Evolutionary conservation across 2,113 vertebrate species (phyloP).

Genomic region (Cyprinus carpio): DNA sequence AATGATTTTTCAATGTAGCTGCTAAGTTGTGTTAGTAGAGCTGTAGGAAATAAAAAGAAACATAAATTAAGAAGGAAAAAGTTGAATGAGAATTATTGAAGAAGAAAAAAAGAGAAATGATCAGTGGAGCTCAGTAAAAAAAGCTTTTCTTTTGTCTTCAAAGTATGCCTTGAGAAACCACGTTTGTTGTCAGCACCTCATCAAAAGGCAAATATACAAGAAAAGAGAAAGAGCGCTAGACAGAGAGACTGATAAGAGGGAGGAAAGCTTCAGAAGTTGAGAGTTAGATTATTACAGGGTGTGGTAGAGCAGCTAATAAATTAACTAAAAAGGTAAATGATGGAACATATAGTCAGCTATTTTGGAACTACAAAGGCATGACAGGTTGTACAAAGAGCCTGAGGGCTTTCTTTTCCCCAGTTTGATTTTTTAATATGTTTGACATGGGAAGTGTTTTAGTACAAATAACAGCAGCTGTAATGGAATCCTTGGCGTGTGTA

Average conservation of each 20-base stretch:
- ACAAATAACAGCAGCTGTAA: slow-evolving; percentile 94
- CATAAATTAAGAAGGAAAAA: slow-evolving; percentile 18
- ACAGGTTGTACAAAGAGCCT: slow-evolving; percentile 93
- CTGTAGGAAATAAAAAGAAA: slow-evolving; percentile 55
- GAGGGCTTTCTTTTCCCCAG: slow-evolving; percentile 85
- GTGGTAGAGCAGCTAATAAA: slow-evolving; percentile 85
- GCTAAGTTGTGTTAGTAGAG: slow-evolving; percentile 52
- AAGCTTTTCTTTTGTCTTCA: slow-evolving; percentile 50
- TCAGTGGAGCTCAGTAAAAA: slow-evolving; percentile 42
- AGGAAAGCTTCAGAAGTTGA: slow-evolving; percentile 74
- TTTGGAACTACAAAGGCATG: slow-evolving; percentile 89
- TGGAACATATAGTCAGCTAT: slow-evolving; percentile 77
- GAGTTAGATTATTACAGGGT: slow-evolving; percentile 78
- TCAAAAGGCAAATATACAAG: slow-evolving; percentile 49
- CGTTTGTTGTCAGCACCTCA: slow-evolving; percentile 65
- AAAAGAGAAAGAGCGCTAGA: slow-evolving; percentile 38
- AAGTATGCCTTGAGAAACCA: slow-evolving; percentile 49
- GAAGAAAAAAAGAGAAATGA: slow-evolving; percentile 24
- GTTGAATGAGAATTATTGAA: slow-evolving; percentile 14
- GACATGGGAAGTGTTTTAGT: slow-evolving; percentile 95
- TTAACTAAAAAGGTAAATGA: slow-evolving; percentile 81
- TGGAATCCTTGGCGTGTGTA: slow-evolving; percentile 85
- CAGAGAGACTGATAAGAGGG: slow-evolving; percentile 40
- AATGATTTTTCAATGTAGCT: slow-evolving; percentile 57
- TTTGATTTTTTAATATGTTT: slow-evolving; percentile 86